Evolutionary conservation across 2,113 vertebrate species (phyloP), one percentile per base, ranked within the genome.

Genomic region (Echinops telfairi): DNA sequence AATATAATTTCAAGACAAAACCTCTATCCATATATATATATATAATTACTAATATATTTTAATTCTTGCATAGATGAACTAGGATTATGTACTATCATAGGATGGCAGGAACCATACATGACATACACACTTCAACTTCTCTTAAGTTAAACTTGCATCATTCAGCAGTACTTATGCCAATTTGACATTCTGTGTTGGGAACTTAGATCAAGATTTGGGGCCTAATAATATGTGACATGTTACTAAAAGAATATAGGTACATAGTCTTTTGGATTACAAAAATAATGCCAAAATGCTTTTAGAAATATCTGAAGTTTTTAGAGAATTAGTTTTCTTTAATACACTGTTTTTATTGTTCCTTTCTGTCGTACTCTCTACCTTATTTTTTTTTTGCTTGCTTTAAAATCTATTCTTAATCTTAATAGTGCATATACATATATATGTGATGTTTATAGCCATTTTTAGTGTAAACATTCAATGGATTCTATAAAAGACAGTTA

Each of bases 341-440:
- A 0, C n/a, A 8, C 2, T 33, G 38, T 22, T 33, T 77, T 38
- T 64, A 84, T 78, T 88, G n/a, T 82, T 71, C 27, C 4, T 70
- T 70, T 71, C 14, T 70, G 23, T 15, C 33, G 36, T 15, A 1
- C 25, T 94, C 90, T 90, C 31, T 12, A 68, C 7, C 36, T 6
- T 1, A 6, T 27, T 88, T 73, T 31, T 58, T 91, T 75, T 73
- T 89, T 70, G 43, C 27, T 92, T 36, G 83, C 62, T 89, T 78
- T 25, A 75, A 91, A 89, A 64, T 89, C 62, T 22, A 70, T 96
- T 94, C 95, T 96, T 94, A 91, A 92, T 70, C 71, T 90, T 76
- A 29, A 73, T 68, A 57, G 53, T 85, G 92, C 96, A 91, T 96
- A 95, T 96, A 88, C 83, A 90, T 91, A 95, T 70, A 86, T 95